phyloP scores from a whole-genome alignment of 2,888 invertebrate species.

The Dicyrtomina minuta region DNA sequence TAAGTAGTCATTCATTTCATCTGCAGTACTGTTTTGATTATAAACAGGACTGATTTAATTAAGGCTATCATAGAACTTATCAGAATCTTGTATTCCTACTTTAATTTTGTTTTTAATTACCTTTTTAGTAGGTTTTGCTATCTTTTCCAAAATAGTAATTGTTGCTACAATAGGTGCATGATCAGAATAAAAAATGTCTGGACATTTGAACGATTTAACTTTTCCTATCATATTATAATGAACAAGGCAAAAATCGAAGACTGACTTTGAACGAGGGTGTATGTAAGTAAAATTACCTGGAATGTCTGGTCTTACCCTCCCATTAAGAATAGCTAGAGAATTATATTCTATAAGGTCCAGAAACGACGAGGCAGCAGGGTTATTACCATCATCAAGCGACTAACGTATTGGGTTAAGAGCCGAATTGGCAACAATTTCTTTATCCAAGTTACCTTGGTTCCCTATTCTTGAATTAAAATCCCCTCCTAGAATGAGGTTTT shows the following conservation, averaged over 20 bases:
- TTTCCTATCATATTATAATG: background rate
- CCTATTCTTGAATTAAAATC: constrained; percentile 5
- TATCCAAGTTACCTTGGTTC: no score
- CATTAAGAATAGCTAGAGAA: background rate
- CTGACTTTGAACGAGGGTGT: background rate
- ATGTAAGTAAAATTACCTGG: background rate
- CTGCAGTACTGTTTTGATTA: no score
- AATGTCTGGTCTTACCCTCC: background rate
- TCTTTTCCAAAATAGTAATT: no score
- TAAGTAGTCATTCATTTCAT: no score
- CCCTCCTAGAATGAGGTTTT: background rate
- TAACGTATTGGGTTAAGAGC: background rate
- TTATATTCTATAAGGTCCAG: background rate
- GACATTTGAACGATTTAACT: background rate
- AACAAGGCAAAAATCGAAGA: background rate
- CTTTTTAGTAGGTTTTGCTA: no score
- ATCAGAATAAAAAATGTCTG: background rate
- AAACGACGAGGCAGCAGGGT: background rate
- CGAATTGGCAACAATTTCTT: background rate
- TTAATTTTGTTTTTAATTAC: no score
- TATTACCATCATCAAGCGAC: background rate
- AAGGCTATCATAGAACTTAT: no score
- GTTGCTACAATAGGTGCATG: background rate
- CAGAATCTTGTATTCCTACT: no score
- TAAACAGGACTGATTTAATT: no score